These are phyloP conservation scores for Scaptomyza cyrtandrae DNA, from an alignment of 2,888 invertebrate genomes.

Conservation along the genomic window DNA sequence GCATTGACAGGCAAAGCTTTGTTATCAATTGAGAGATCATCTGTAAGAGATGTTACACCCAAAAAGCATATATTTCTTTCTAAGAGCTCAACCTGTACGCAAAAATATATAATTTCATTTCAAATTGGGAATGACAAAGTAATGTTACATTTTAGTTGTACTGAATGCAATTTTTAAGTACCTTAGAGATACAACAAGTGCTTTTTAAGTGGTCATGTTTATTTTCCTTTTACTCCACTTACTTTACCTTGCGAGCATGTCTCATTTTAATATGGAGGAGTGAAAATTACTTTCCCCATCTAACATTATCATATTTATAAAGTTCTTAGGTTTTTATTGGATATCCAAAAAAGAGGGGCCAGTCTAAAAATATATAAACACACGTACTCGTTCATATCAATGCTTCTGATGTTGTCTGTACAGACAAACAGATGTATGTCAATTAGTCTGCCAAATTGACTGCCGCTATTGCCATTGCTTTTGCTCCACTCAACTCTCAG, in stretches of 20 bases:
- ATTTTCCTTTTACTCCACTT: too few relatives aligned
- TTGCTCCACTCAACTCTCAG: slow-evolving; percentile 31
- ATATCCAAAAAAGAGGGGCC: neutral
- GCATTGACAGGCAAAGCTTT: too few relatives aligned
- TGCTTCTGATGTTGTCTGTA: slow-evolving; percentile 22
- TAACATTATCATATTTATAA: slow-evolving; percentile 48
- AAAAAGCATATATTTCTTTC: neutral
- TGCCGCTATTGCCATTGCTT: slow-evolving; percentile 41
- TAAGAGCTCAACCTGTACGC: neutral
- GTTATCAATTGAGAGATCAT: too few relatives aligned
- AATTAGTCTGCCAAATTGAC: slow-evolving; percentile 73
- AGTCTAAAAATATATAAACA: slow-evolving; percentile 51
- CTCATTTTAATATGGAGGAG: too few relatives aligned
- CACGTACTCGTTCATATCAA: slow-evolving; percentile 29
- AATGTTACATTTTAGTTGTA: too few relatives aligned
- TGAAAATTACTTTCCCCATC: neutral
- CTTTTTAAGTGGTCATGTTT: too few relatives aligned
- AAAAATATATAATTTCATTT: neutral
- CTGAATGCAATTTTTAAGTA: too few relatives aligned
- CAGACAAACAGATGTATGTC: slow-evolving; percentile 58
- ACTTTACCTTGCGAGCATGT: too few relatives aligned
- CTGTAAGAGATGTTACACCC: neutral
- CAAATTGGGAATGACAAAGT: neutral
- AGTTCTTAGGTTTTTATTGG: slow-evolving; percentile 41
- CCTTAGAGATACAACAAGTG: too few relatives aligned